Evolutionary conservation across 2,113 vertebrate genomes (phyloP).

Genomic region (Semnornis frantzii): DNA sequence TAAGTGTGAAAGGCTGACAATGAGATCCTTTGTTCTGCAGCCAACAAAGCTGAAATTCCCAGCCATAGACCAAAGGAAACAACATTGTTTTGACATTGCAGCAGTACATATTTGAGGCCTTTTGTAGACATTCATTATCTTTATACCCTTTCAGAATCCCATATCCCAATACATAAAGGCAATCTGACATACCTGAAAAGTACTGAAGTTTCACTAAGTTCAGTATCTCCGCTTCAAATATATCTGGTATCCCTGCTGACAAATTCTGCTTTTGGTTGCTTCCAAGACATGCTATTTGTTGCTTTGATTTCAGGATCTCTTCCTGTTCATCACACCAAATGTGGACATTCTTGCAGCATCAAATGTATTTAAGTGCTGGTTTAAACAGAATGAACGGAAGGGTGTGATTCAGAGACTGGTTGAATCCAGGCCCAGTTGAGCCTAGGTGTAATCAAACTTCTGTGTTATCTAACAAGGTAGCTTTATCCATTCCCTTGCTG

Average conservation of each 20-base stretch:
- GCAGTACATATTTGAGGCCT: neutral
- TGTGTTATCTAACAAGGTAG: neutral
- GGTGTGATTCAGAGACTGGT: neutral
- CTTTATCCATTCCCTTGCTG: neutral
- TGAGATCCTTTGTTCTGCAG: neutral
- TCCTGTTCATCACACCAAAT: neutral
- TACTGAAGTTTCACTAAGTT: neutral
- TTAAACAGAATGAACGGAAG: neutral
- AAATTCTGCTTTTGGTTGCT: neutral
- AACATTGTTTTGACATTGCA: neutral
- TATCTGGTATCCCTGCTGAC: neutral
- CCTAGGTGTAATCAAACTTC: neutral
- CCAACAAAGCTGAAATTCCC: neutral
- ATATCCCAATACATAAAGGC: neutral
- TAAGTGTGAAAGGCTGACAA: neutral
- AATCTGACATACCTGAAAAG: neutral
- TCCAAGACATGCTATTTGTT: neutral
- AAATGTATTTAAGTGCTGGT: accelerated
- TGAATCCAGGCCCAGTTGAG: neutral
- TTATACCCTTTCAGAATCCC: neutral
- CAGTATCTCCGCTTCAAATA: neutral
- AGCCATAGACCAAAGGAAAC: neutral
- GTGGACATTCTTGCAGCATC: neutral
- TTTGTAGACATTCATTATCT: neutral
- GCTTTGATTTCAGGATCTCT: neutral